Percentiles rank a stretch among this genome's conserved stretches.
phyloP scores from a whole-genome alignment of 2,888 invertebrate species.

The Andrena bucephala region DNA sequence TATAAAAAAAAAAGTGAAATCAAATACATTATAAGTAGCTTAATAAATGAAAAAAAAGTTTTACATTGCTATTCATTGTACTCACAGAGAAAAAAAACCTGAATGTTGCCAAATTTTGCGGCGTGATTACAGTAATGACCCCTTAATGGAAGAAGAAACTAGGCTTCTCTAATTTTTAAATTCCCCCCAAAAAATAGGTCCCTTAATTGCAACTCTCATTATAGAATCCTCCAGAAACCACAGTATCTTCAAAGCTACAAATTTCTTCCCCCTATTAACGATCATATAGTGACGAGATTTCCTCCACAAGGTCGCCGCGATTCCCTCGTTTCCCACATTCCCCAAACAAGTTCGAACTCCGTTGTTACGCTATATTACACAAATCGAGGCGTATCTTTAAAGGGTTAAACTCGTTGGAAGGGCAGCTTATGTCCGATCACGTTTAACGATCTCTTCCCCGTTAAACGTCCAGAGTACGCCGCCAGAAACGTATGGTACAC shows the following conservation, averaged over 20 bases:
- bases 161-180: no score
- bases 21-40: no score
- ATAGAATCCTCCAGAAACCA: background rate
- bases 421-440: background rate
- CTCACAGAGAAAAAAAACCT: no score
- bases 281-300: background rate
- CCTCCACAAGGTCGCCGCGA: background rate
- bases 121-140: no score
- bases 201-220: background rate
- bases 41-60: no score
- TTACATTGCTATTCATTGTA: no score
- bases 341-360: background rate
- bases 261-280: background rate
- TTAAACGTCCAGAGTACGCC: background rate
- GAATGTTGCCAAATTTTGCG: no score
- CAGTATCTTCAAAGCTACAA: background rate
- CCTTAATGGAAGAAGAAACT: no score
- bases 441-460: background rate
- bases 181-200: no score
- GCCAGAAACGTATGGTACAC: background rate
- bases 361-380: background rate
- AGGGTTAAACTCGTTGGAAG: conserved; percentile 46
- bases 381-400: background rate
- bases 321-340: background rate
- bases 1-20: no score